phyloP scores from a whole-genome alignment of 37 sponge, comb jelly and placozoan genomes.

The Spongia lamella region DNA sequence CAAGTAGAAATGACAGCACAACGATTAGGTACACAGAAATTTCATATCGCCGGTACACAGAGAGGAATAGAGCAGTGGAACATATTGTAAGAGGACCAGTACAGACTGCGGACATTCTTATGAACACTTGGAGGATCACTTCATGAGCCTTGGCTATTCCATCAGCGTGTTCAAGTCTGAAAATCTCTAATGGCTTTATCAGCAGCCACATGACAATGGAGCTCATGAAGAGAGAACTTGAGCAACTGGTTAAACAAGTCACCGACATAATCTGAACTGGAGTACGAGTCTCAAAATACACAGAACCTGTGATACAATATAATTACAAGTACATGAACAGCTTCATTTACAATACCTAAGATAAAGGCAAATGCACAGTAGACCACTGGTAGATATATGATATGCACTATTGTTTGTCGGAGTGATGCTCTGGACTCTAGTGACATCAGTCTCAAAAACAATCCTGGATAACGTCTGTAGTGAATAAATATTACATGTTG shows the following conservation, averaged over 20 bases:
- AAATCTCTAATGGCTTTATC: conserved; percentile 69
- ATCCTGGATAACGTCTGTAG: conserved; percentile 68
- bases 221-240: conserved; percentile 80
- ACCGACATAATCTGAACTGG: conserved; percentile 64
- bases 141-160: conserved; percentile 66
- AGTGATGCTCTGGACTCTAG: conserved; percentile 74
- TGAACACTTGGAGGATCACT: conserved; percentile 69
- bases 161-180: conserved; percentile 74
- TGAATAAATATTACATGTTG: no score
- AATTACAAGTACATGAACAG: no score
- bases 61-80: conserved; percentile 19
- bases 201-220: conserved; percentile 74
- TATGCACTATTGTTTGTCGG: conserved; percentile 51
- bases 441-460: conserved; percentile 61
- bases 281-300: conserved; percentile 41
- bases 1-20: conserved; percentile 61
- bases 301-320: conserved; percentile 43
- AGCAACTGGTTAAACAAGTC: conserved; percentile 72
- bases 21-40: conserved; percentile 8
- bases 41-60: conserved; percentile 42
- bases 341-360: conserved; percentile 46
- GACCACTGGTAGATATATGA: conserved; percentile 80
- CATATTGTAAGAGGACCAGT: conserved; percentile 57
- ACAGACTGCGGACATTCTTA: conserved; percentile 59
- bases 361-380: conserved; percentile 60